phyloP scores from a whole-genome alignment of 1,140 invertebrate species.

The Pseudoatta argentina region DNA sequence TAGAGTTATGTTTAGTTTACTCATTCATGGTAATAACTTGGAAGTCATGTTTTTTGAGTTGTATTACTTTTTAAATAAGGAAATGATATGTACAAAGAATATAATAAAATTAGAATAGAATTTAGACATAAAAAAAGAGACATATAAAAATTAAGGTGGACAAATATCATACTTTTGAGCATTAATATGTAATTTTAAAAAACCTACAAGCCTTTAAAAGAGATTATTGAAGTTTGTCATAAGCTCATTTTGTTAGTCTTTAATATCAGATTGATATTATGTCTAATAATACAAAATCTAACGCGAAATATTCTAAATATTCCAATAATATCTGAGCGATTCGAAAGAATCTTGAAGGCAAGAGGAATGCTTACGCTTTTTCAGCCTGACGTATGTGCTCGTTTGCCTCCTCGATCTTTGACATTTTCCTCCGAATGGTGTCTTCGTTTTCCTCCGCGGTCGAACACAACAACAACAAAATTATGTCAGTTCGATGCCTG shows the following conservation, averaged over 20 bases:
- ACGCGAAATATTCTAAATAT: not conserved
- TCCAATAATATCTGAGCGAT: not conserved
- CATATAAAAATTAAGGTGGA: no score
- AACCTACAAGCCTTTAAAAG: not conserved
- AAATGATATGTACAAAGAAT: no score
- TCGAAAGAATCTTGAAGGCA: not conserved
- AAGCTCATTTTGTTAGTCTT: not conserved
- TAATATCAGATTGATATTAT: not conserved
- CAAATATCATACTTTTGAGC: no score
- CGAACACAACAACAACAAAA: not conserved
- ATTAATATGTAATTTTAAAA: not conserved
- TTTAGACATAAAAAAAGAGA: no score
- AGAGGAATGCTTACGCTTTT: constrained; percentile 88
- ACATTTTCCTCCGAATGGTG: constrained; percentile 82
- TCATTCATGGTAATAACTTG: no score
- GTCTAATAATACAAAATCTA: not conserved
- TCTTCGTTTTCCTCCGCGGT: not conserved
- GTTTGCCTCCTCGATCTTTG: constrained; percentile 91
- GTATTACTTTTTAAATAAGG: no score
- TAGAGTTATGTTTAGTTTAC: no score
- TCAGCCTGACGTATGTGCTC: constrained; percentile 91
- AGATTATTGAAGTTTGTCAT: not conserved
- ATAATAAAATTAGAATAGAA: no score
- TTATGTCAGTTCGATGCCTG: not conserved
- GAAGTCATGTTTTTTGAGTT: no score